Percentiles rank a stretch among this genome's conserved stretches.
Evolutionary conservation across 2,113 vertebrate genomes (phyloP).

Genomic region (Melanotaenia duboulayi): DNA sequence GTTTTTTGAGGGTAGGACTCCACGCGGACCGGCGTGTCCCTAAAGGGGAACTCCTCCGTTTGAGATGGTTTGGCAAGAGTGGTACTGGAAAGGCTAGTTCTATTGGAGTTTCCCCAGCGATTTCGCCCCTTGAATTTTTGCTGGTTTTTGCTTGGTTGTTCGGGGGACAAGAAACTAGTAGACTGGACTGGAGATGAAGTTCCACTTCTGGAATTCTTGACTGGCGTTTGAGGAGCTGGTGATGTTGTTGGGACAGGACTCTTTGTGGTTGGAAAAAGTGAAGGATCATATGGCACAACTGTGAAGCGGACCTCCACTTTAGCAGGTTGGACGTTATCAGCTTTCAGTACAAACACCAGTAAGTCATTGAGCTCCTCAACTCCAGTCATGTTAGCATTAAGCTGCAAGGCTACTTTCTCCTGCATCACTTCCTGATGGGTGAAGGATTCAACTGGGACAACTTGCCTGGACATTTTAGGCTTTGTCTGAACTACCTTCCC

Average conservation of each 20-base stretch:
- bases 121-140: slow-evolving; percentile 76
- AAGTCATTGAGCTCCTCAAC: slow-evolving; percentile 86
- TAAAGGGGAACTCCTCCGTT: slow-evolving; percentile 67
- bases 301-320: slow-evolving; percentile 84
- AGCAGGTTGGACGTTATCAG: slow-evolving; percentile 85
- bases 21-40: slow-evolving; percentile 68
- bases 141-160: slow-evolving; percentile 71
- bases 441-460: slow-evolving; percentile 75
- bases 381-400: slow-evolving; percentile 84
- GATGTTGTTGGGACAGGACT: slow-evolving; percentile 63
- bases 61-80: slow-evolving; percentile 67
- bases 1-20: slow-evolving; percentile 75
- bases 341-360: slow-evolving; percentile 87
- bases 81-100: slow-evolving; percentile 59
- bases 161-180: slow-evolving; percentile 49
- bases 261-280: slow-evolving; percentile 64
- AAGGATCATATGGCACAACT: slow-evolving; percentile 79
- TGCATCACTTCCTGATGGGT: slow-evolving; percentile 86
- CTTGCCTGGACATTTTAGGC: slow-evolving; percentile 21
- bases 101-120: slow-evolving; percentile 78
- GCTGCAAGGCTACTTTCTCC: slow-evolving; percentile 81
- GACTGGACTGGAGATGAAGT: slow-evolving; percentile 37
- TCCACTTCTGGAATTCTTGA: slow-evolving; percentile 52
- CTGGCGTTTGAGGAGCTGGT: slow-evolving; percentile 34
- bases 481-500: slow-evolving; percentile 81